Evolutionary conservation across 2,113 vertebrate species (phyloP).

Genomic region (Papio anubis): DNA sequence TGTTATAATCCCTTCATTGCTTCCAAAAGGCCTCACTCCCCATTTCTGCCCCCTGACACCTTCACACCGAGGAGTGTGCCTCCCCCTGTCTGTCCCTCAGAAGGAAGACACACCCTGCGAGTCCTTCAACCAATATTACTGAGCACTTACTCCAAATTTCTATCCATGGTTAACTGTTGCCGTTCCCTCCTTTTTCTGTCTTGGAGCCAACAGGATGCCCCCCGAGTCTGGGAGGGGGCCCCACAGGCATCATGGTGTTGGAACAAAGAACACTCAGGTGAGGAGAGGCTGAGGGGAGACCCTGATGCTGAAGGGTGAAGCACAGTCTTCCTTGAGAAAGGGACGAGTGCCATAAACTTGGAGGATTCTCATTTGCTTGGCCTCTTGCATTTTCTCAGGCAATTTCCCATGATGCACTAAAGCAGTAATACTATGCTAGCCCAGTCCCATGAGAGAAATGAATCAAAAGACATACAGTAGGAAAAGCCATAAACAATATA

Average conservation of each 20-base stretch:
- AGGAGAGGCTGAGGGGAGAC: neutral
- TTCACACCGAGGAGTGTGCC: neutral
- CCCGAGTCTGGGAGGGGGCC: neutral
- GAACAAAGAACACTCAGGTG: neutral
- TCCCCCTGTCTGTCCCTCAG: accelerated
- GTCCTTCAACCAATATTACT: neutral
- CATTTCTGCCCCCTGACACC: accelerated
- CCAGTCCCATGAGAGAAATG: neutral
- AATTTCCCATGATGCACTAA: neutral
- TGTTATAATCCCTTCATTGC: neutral
- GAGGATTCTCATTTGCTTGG: slow-evolving; percentile 2
- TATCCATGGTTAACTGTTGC: neutral
- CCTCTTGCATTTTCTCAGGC: neutral
- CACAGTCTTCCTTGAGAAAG: neutral
- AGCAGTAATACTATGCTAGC: neutral
- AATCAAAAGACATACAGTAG: neutral
- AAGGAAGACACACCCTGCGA: neutral
- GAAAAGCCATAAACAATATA: neutral
- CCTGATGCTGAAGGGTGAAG: neutral
- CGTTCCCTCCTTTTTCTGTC: neutral
- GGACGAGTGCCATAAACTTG: neutral
- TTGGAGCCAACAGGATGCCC: neutral
- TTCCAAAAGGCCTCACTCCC: neutral
- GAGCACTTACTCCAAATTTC: neutral
- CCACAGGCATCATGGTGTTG: neutral